A percentile compares a stretch with the other conserved stretches of the same genome.
Conservation (phyloP, 2,113 vertebrate species). For the Zootoca vivipara region DNA sequence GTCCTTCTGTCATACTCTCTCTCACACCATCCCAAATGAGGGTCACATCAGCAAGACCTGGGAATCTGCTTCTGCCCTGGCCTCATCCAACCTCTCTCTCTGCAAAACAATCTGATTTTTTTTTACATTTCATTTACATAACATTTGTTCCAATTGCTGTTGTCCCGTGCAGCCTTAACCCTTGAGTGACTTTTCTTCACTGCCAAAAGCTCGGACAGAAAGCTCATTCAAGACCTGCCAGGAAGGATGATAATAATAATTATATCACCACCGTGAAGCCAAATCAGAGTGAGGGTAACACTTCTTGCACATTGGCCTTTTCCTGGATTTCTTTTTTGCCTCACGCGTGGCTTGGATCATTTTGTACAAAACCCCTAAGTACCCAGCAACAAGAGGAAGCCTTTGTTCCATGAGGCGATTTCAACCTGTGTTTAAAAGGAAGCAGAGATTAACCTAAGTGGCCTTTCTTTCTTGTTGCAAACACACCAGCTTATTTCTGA, state of each 20-base stretch:
- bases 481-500: background rate
- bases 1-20: background rate
- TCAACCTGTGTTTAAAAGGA: conserved; percentile 39
- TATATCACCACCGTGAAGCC: background rate
- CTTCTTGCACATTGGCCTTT: background rate
- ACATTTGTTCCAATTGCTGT: background rate
- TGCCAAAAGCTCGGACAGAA: background rate
- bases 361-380: conserved; percentile 46
- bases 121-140: background rate
- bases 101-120: background rate
- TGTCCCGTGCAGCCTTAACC: background rate
- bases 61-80: background rate
- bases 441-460: conserved; percentile 46
- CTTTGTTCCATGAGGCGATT: conserved; percentile 44
- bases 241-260: background rate
- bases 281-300: no score
- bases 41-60: background rate
- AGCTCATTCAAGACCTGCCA: background rate
- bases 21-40: background rate
- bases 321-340: background rate
- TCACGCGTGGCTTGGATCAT: conserved; percentile 8
- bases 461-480: background rate
- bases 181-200: background rate
- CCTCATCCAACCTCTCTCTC: background rate
- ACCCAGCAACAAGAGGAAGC: background rate